Percentiles rank a stretch among this genome's conserved stretches.
Evolutionary conservation across 2,797 vertebrate genomes (phyloP).

Genomic region (Dendrocincla tyrannina): DNA sequence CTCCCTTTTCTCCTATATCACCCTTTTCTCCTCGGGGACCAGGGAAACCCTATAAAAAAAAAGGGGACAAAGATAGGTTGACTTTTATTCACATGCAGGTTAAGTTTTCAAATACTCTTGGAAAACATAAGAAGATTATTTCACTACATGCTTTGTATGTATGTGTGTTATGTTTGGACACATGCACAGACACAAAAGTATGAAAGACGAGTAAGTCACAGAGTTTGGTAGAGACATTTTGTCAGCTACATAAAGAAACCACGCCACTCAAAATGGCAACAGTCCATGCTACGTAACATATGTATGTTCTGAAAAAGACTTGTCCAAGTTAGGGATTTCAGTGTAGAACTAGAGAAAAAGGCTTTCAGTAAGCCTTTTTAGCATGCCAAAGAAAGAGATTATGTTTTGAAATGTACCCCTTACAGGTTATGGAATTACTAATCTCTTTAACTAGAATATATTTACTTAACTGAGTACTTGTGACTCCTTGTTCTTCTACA

Average conservation of each 20-base stretch:
- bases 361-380: not conserved
- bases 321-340: not conserved
- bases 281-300: not conserved
- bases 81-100: not conserved
- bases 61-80: conserved; percentile 78
- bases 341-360: not conserved
- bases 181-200: not conserved
- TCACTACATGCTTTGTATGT: not conserved
- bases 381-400: not conserved
- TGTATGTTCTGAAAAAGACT: not conserved
- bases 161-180: not conserved
- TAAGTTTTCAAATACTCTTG: conserved; percentile 1
- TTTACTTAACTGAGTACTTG: not conserved
- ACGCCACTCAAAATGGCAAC: not conserved
- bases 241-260: not conserved
- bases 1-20: conserved; percentile 96
- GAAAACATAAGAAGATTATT: not conserved
- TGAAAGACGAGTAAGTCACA: not conserved
- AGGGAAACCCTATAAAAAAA: conserved; percentile 92
- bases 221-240: not conserved
- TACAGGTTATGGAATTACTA: not conserved
- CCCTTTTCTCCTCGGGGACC: conserved; percentile 98
- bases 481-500: not conserved
- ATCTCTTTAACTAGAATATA: not conserved
- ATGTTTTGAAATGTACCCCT: not conserved